These are phyloP conservation scores for Sarcophilus harrisii DNA, from an alignment of 2,797 vertebrate species.

Conservation along the genomic window DNA sequence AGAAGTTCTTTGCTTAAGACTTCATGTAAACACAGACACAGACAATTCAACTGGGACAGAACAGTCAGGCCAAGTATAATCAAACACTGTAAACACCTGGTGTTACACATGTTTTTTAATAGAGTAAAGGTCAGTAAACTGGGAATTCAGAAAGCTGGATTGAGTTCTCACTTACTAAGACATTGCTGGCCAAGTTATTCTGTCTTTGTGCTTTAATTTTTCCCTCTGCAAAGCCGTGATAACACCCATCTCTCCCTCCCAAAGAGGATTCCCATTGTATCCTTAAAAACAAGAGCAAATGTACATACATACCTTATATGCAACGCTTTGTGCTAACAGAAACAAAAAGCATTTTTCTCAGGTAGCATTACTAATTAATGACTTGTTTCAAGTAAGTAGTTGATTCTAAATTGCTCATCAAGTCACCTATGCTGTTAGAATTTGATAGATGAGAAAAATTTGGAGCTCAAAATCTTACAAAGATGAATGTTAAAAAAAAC, in stretches of 20 bases:
- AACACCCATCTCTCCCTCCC: not conserved
- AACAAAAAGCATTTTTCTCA: conserved; percentile 6
- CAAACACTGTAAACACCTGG: conserved; percentile 12
- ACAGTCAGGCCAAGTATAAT: not conserved
- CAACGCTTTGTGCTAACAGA: not conserved
- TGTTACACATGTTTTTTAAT: not conserved
- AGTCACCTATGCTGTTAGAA: not conserved
- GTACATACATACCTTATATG: not conserved
- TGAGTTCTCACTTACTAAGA: conserved; percentile 11
- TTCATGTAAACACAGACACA: not conserved
- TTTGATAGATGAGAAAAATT: no score
- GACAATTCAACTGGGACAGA: conserved; percentile 6
- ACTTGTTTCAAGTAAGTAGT: not conserved
- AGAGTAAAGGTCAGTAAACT: conserved; percentile 22
- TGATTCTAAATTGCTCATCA: not conserved
- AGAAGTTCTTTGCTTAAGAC: conserved; percentile 28
- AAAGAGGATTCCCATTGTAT: not conserved
- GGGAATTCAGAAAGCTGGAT: conserved; percentile 14
- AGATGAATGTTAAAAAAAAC: no score
- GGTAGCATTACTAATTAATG: not conserved
- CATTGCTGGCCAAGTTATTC: conserved; percentile 1
- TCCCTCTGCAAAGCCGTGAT: conserved; percentile 39
- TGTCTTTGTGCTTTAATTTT: conserved; percentile 34
- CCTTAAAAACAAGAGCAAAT: not conserved
- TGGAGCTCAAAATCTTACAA: no score